Conservation (phyloP, 2,888 invertebrate species). For the Brachyptera risi region DNA sequence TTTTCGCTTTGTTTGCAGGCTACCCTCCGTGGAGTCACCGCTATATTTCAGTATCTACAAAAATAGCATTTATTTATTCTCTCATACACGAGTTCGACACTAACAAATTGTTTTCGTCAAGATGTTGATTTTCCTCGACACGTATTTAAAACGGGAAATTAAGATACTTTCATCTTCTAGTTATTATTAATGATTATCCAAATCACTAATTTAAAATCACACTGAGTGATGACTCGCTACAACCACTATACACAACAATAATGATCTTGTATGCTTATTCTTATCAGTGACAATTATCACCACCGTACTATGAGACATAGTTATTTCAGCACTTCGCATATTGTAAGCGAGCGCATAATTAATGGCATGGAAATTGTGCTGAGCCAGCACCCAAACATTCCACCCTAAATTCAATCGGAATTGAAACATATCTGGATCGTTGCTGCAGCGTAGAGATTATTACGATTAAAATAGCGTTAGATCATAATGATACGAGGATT, state of each 20-base stretch:
- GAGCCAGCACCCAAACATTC: too few relatives aligned
- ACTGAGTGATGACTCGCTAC: conserved; percentile 2
- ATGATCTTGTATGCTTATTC: too few relatives aligned
- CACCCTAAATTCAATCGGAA: too few relatives aligned
- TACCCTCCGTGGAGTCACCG: too few relatives aligned
- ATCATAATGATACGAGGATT: too few relatives aligned
- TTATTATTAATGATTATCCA: not conserved
- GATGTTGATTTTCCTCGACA: not conserved
- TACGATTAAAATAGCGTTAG: not conserved
- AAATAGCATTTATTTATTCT: too few relatives aligned
- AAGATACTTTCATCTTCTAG: not conserved
- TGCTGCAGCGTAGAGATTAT: not conserved
- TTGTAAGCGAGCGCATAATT: not conserved
- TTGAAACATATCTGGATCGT: not conserved
- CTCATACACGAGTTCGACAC: not conserved
- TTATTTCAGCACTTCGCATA: not conserved
- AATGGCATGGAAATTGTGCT: not conserved
- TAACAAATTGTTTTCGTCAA: conserved; percentile 1
- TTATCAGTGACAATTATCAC: conserved; percentile 4
- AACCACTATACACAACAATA: too few relatives aligned
- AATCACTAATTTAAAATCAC: not conserved
- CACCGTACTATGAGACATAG: too few relatives aligned
- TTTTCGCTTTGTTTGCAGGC: too few relatives aligned
- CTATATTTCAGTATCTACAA: too few relatives aligned
- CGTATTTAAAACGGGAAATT: conserved; percentile 2